A percentile compares a stretch with the other conserved stretches of the same genome.
These are phyloP conservation scores for Zapus hudsonius DNA, from an alignment of 2,113 vertebrate genomes.

Conservation along the genomic window DNA sequence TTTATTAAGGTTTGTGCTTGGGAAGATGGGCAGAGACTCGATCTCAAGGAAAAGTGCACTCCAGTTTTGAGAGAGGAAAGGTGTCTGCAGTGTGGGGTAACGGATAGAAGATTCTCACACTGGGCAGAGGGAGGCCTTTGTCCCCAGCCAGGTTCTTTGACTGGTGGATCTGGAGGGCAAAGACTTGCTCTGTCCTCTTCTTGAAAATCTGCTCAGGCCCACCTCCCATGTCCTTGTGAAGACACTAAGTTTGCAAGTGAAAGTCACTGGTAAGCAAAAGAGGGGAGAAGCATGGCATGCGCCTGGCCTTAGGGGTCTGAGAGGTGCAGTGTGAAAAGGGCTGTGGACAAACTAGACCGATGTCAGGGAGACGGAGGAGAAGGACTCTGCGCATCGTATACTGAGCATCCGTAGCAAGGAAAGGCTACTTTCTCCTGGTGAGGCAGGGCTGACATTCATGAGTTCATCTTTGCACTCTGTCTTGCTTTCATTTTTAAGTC, in stretches of 20 bases:
- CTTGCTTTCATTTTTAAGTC: neutral
- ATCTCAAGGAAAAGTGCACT: neutral
- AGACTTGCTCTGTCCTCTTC: neutral
- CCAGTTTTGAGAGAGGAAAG: neutral
- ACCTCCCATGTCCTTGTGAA: neutral
- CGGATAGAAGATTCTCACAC: neutral
- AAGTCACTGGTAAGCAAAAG: neutral
- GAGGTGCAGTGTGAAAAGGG: neutral
- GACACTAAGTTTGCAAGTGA: neutral
- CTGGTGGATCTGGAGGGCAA: neutral
- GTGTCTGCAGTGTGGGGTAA: neutral
- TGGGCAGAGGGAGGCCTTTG: neutral
- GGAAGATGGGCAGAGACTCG: neutral
- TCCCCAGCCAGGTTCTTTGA: neutral
- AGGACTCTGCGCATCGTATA: neutral
- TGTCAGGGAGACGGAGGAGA: no score
- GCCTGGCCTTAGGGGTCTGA: neutral
- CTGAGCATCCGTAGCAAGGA: neutral
- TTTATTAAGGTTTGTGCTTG: neutral
- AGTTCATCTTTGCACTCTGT: neutral
- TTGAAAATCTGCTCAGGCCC: neutral
- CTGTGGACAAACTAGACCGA: neutral
- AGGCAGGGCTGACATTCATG: neutral
- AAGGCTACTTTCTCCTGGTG: neutral
- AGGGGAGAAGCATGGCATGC: neutral